Base-by-base conservation (phyloP, 2,888 invertebrate species). In the Nomada fucata region DNA sequence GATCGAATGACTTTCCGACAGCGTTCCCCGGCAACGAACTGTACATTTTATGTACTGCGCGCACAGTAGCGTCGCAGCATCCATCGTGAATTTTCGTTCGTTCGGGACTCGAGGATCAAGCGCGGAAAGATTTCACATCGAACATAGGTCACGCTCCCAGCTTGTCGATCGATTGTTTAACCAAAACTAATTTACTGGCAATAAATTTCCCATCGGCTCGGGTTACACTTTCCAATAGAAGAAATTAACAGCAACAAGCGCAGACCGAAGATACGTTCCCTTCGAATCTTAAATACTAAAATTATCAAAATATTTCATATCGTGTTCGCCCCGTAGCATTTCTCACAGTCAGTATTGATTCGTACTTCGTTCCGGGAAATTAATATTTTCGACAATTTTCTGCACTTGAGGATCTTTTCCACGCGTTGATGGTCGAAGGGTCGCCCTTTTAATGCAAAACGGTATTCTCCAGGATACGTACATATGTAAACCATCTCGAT, bases 1-100 rank as follows among this genome's bases (percentile, higher is more conserved):
- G 69, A 69, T 64, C 84, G 88, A 86, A 86, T 87, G 87, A 84
- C 85, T 75, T 82, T 82, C 61, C 70, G 79, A 57, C 75, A 76
- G 78, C 72, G 71, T 72, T 82, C 63, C 71, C 73, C 59, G 75
- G 77, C 70, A 78, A 79, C 78, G 78, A 76, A 75, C 70, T 78
- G 50, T 81, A 61, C 73, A 74, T 76, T 61, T 15, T 26, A n/a
- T 63, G 15, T 71, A 77, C 78, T 50, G 70, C 60, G 60, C 68
- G 71, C 71, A 73, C 79, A 76, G 68, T 61, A 79, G 65, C 75
- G 52, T 77, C 63, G 77, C 81, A 55, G 55, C 72, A 55, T 36
- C 79, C 64, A 61, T 69, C 73, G 76, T 78, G 71, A 57, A 15
- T 59, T 68, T 15, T 15, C 29, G 47, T 59, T 26, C n/a, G 44